phyloP scores from a whole-genome alignment of 1,140 invertebrate species.

The Ditylenchus dipsaci region DNA sequence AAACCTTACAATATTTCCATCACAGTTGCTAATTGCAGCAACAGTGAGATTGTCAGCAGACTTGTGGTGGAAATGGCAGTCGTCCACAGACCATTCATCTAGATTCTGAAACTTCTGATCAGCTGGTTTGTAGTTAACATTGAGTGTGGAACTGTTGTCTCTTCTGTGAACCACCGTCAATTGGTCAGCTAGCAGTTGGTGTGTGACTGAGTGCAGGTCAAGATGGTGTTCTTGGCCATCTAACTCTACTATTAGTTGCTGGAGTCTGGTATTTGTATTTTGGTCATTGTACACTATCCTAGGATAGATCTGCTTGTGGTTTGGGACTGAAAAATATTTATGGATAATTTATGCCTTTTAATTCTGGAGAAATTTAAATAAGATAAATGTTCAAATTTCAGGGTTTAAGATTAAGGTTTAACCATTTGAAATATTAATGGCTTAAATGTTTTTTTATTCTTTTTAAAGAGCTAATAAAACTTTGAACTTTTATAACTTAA shows the following conservation, averaged over 20 bases:
- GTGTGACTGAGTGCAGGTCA: constrained; percentile 36
- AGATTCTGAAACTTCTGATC: neutral
- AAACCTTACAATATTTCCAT: constrained; percentile 41
- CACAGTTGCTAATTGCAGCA: constrained; percentile 54
- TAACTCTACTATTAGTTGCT: constrained; percentile 29
- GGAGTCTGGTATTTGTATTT: constrained; percentile 5
- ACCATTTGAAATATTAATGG: too few relatives aligned
- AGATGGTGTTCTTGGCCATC: constrained; percentile 30
- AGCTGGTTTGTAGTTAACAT: neutral
- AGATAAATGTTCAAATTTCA: too few relatives aligned
- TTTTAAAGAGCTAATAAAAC: too few relatives aligned
- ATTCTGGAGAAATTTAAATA: too few relatives aligned
- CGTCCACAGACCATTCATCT: constrained; percentile 19
- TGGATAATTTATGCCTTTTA: constrained; percentile 4
- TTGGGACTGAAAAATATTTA: constrained; percentile 44
- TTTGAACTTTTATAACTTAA: too few relatives aligned
- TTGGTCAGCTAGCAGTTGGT: constrained; percentile 39
- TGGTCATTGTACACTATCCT: constrained; percentile 18
- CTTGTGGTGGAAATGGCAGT: constrained; percentile 49
- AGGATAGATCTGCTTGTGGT: constrained; percentile 46
- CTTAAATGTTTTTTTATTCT: too few relatives aligned
- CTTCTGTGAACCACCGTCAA: constrained; percentile 48
- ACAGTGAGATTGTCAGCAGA: constrained; percentile 44
- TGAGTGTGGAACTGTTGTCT: constrained; percentile 36
- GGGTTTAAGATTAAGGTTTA: too few relatives aligned